Base-by-base conservation (phyloP, 2,797 vertebrate species). In the Periophthalmus magnuspinnatus region DNA sequence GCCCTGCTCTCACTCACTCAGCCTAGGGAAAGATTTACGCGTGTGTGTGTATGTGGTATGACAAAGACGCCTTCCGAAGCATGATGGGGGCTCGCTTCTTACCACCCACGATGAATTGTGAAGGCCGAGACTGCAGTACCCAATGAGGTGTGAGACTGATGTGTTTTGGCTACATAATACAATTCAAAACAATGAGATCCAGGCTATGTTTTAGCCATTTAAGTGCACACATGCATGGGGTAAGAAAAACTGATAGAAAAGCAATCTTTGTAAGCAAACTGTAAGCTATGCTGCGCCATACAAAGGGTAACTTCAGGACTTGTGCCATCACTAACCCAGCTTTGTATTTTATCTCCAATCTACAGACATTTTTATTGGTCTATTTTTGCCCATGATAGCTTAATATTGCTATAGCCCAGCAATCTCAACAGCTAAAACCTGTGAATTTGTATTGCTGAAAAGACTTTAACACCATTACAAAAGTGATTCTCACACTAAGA, bases 41-140 rank as follows among this genome's bases (percentile, higher is more conserved):
- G 47, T 57, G 45, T 80, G 66, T 71, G 62, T 67, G 47, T 68
- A 56, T 71, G 9, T 66, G 74, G 71, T 68, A 72, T 59, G 66
- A 73, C 64, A 70, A 52, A 79, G 80, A 90, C 78, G 85, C 84
- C 91, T 86, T 89, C 79, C 81, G 77, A 77, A 71, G 69, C 77
- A 60, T 70, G 75, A 67, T 80, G 75, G 67, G 72, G 76, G 58
- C 68, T 71, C 34, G 14, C 47, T 77, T 69, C 78, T 74, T 88
- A 86, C 92, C 92, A 92, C 91, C 91, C 92, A 93, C 70, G 66
- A 77, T 47, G 90, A 88, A 68, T 68, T 80, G 68, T 14, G 24
- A 57, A 55, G n/a, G 55, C 55, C 62, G 70, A 63, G 72, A 74
- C 65, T 73, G 65, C 58, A 77, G 69, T 77, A 33, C 58, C 58